These are phyloP conservation scores for Bufo gargarizans DNA, from an alignment of 2,113 vertebrate species.

Conservation along the genomic window DNA sequence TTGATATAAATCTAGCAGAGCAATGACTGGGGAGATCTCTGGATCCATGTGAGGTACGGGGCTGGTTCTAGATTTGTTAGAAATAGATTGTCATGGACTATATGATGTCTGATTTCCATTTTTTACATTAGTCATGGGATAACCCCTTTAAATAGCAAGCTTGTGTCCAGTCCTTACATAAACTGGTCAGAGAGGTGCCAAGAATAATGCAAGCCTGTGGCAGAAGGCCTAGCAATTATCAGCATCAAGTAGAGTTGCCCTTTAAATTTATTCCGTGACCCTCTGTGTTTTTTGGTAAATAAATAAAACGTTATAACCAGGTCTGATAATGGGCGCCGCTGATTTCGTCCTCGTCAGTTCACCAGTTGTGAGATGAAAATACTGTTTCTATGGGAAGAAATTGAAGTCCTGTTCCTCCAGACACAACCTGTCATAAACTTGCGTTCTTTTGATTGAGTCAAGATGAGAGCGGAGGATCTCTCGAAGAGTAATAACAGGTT, in stretches of 20 bases:
- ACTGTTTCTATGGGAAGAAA: conserved; percentile 56
- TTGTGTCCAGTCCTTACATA: background rate
- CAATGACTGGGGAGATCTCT: no score
- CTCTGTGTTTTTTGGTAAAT: conserved; percentile 29
- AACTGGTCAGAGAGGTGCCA: background rate
- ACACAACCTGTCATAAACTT: conserved; percentile 57
- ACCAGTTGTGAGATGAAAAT: conserved; percentile 56
- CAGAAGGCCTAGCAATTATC: background rate
- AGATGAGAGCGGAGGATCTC: conserved; percentile 58
- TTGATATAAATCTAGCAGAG: no score
- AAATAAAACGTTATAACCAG: conserved; percentile 15
- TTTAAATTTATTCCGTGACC: background rate
- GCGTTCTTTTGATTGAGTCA: conserved; percentile 58
- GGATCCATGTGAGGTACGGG: no score
- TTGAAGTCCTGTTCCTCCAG: conserved; percentile 56
- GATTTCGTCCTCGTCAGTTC: conserved; percentile 44
- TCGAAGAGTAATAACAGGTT: conserved; percentile 60
- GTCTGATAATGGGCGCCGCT: conserved; percentile 31
- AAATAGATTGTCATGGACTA: no score
- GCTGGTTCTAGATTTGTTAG: no score
- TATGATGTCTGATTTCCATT: no score
- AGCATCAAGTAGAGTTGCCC: background rate
- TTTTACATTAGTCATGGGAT: no score
- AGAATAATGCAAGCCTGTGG: background rate
- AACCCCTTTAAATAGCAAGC: background rate